Percentiles rank a stretch among this genome's conserved stretches.
phyloP scores from a whole-genome alignment of 2,113 vertebrate species.

The Tichodroma muraria region DNA sequence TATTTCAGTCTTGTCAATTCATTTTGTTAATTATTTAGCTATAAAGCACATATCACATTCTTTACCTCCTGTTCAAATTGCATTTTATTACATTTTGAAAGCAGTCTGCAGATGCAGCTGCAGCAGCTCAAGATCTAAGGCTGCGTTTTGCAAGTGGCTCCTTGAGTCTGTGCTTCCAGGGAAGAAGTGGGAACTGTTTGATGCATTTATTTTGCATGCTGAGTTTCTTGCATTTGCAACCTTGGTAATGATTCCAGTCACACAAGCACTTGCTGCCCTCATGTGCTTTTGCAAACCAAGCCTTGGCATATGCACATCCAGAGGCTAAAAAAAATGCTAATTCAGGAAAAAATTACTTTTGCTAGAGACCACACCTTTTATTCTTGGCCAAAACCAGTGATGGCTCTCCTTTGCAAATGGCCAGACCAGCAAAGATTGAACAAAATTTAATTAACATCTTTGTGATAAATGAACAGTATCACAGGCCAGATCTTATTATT shows the following conservation, averaged over 20 bases:
- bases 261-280: background rate
- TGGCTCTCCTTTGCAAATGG: background rate
- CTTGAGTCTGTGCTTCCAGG: background rate
- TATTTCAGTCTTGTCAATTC: slow-evolving; percentile 21
- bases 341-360: background rate
- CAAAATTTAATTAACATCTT: slow-evolving; percentile 8
- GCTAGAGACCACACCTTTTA: background rate
- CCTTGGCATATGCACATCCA: background rate
- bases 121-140: background rate
- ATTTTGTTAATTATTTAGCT: slow-evolving; percentile 46
- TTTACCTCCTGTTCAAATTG: background rate
- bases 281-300: background rate
- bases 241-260: background rate
- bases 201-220: background rate
- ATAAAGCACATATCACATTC: background rate
- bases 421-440: background rate
- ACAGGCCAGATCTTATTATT: background rate
- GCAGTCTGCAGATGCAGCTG: background rate
- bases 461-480: background rate
- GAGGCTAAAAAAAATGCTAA: background rate
- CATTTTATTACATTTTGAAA: slow-evolving; percentile 14
- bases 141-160: background rate
- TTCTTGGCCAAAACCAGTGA: background rate
- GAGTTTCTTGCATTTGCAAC: background rate
- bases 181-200: background rate